These are phyloP conservation scores for Stramonita haemastoma DNA, from an alignment of 2,888 invertebrate species.

Conservation along the genomic window DNA sequence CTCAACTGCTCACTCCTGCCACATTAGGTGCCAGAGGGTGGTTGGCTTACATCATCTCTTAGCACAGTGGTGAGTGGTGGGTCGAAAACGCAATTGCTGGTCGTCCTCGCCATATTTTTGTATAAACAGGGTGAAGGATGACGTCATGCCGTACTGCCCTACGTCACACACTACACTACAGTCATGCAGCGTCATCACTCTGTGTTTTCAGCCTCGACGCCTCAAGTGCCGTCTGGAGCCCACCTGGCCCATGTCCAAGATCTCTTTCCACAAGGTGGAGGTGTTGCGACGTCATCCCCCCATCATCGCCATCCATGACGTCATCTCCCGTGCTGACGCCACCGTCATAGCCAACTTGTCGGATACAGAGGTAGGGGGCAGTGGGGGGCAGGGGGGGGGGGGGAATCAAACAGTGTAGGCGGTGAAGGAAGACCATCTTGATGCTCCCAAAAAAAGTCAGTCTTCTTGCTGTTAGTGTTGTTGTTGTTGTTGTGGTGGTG, in stretches of 20 bases:
- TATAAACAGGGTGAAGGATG: no score
- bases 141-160: no score
- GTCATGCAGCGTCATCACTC: no score
- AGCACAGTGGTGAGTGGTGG: no score
- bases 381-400: no score
- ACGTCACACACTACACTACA: no score
- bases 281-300: constrained; percentile 28
- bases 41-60: no score
- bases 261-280: constrained; percentile 37
- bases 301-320: constrained; percentile 36
- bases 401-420: neutral
- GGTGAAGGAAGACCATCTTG: neutral
- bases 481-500: no score
- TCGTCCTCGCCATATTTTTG: no score
- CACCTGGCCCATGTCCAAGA: neutral
- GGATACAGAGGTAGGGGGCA: constrained; percentile 10
- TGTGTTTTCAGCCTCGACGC: constrained; percentile 9
- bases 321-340: constrained; percentile 12
- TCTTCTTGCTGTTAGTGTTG: neutral
- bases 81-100: no score
- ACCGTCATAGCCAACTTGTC: neutral
- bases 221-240: constrained; percentile 27
- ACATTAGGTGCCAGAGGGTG: no score
- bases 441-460: neutral
- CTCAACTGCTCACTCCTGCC: no score